A percentile compares a stretch with the other conserved stretches of the same genome.
Evolutionary conservation across 2,113 vertebrate species (phyloP).

Genomic region (Amblyopsis rosae): DNA sequence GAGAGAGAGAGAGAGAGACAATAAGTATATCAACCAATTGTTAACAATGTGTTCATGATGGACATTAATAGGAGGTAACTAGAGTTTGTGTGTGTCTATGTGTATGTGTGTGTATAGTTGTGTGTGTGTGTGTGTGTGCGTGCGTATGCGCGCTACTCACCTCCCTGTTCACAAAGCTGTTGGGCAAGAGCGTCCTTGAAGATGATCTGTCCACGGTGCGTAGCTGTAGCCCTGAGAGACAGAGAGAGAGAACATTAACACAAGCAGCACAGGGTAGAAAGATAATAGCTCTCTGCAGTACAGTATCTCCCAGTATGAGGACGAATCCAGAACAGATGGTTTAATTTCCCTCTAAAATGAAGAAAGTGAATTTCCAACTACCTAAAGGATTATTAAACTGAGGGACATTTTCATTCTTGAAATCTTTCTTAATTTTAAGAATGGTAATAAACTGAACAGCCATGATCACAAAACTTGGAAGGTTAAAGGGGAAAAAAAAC

Average conservation of each 20-base stretch:
- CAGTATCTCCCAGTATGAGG: slow-evolving; percentile 32
- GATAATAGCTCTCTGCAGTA: slow-evolving; percentile 8
- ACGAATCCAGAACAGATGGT: slow-evolving; percentile 42
- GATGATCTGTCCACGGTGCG: slow-evolving; percentile 93
- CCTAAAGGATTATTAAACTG: neutral
- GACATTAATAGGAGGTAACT: slow-evolving; percentile 30
- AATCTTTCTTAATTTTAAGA: neutral
- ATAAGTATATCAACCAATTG: slow-evolving; percentile 38
- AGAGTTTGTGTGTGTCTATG: slow-evolving; percentile 7
- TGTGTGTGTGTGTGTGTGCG: neutral
- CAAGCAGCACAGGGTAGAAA: slow-evolving; percentile 2
- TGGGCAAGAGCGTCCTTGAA: slow-evolving; percentile 98
- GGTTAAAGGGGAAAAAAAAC: neutral
- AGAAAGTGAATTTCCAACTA: neutral
- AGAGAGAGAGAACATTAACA: slow-evolving; percentile 3
- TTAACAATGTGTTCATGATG: slow-evolving; percentile 31
- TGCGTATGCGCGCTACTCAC: slow-evolving; percentile 72
- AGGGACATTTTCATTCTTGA: neutral
- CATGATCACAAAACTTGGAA: neutral
- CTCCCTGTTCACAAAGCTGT: slow-evolving; percentile 97
- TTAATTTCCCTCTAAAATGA: slow-evolving; percentile 7
- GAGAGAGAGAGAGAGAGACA: neutral
- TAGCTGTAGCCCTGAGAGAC: slow-evolving; percentile 89
- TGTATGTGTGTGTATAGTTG: slow-evolving; percentile 16
- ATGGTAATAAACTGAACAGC: neutral